Percentiles rank a stretch among this genome's conserved stretches.
Conservation (phyloP, 2,888 invertebrate genomes). For the Patella ulyssiponensis region DNA sequence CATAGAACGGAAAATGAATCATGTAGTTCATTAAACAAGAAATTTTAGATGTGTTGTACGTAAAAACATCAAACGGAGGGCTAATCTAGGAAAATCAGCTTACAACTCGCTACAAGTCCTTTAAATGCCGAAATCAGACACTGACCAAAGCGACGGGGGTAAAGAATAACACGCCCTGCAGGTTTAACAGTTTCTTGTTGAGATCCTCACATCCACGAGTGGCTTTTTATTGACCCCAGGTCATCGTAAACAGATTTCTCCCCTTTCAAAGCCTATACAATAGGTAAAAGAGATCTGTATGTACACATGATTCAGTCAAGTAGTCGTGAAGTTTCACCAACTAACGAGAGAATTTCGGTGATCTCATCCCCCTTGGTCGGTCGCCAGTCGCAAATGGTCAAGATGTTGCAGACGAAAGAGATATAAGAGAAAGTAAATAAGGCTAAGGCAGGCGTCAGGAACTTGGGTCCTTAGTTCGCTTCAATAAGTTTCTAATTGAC, state of each 20-base stretch:
- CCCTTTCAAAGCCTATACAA: background rate
- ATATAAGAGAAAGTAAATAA: no score
- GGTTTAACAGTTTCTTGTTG: slow-evolving; percentile 7
- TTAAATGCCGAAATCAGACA: slow-evolving; percentile 3
- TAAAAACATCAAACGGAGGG: background rate
- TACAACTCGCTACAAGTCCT: slow-evolving; percentile 9
- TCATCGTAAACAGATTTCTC: slow-evolving; percentile 11
- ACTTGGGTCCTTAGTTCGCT: no score
- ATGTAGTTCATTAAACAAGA: slow-evolving; percentile 11
- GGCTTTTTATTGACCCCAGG: slow-evolving; percentile 7
- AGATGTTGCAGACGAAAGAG: no score
- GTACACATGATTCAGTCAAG: slow-evolving; percentile 2
- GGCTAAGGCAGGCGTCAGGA: no score
- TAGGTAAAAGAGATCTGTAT: slow-evolving; percentile 7
- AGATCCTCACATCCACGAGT: slow-evolving; percentile 2
- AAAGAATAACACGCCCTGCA: slow-evolving; percentile 10
- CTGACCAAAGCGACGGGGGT: slow-evolving; percentile 12
- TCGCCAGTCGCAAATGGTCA: no score
- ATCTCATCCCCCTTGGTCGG: no score
- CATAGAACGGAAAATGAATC: background rate
- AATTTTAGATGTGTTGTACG: background rate
- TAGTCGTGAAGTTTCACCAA: background rate
- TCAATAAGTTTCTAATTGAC: no score
- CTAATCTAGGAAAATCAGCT: slow-evolving; percentile 3
- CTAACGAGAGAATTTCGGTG: no score